Base-by-base conservation (phyloP, 2,888 invertebrate species). In the Noctua fimbriata region DNA sequence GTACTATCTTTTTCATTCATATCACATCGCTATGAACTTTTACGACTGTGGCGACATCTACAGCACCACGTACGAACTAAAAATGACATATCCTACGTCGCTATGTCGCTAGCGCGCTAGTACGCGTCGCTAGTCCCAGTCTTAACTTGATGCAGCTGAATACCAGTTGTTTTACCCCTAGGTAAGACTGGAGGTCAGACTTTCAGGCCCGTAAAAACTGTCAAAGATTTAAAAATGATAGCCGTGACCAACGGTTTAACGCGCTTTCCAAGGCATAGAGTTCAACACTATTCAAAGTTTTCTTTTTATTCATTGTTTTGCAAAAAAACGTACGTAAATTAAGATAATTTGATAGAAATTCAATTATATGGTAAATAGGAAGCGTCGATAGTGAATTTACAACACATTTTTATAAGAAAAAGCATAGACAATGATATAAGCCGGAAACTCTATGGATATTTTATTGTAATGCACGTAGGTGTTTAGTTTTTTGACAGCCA, bases 381-480 rank as follows among this genome's bases (percentile, higher is more conserved):
- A 36, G 52, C 49, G 10, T 41, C 21, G 6, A 36, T 70, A 21
- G 70, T 74, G 41, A 74, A 55, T 74, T 70, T 52, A 41, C 28
- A 41, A 71, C 41, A 52, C 16, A 21, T 52, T 24, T 67, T 49
- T n/a, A 18, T 21, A 32, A 44, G 24, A 24, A 44, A 71, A 55
- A 24, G 41, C 24, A 10, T 52, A 28, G 21, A n/a, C 24, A 18
- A 66, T 18, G 28, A 16, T 28, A 2, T n/a, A 36, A 5, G 36
- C 69, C 49, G 70, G 70, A 74, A 70, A 70, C 36, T 55, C 36
- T 52, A 36, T n/a, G 41, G 28, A 28, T 70, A 70, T 74, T 70
- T 70, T 24, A 67, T 44, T 67, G 18, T 67, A 44, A 67, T 67
- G 10, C 32, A 6, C 21, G 0, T 36, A 36, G 0, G 65, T 36